Conservation (phyloP, 2,797 vertebrate species). For the Channa striata region DNA sequence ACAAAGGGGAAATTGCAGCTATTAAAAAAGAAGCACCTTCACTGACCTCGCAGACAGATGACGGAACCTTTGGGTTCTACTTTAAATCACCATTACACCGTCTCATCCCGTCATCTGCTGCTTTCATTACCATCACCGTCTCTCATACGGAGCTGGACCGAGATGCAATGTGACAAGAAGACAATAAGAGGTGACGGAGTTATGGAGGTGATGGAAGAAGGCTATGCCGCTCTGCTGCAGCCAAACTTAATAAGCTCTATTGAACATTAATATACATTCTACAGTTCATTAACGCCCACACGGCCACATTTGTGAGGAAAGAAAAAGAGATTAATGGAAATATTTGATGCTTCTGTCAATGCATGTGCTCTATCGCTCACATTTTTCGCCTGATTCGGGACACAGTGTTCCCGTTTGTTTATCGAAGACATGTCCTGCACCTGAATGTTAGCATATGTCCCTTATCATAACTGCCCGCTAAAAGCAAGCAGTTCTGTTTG, state of each 20-base stretch:
- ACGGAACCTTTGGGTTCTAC: not conserved
- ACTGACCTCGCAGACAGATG: not conserved
- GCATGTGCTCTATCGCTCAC: not conserved
- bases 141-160: conserved; percentile 22
- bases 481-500: conserved; percentile 14
- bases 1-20: not conserved
- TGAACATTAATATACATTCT: conserved; percentile 39
- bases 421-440: not conserved
- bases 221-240: conserved; percentile 2
- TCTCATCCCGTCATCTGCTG: not conserved
- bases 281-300: conserved; percentile 9
- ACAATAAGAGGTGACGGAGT: conserved; percentile 13
- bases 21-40: not conserved
- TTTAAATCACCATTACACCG: conserved; percentile 15
- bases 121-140: conserved; percentile 21
- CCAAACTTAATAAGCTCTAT: conserved; percentile 22
- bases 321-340: conserved; percentile 4
- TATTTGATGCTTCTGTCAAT: not conserved
- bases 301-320: not conserved
- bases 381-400: not conserved
- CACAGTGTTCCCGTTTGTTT: not conserved
- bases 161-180: not conserved
- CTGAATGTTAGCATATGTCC: not conserved
- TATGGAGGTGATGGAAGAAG: not conserved
- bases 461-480: not conserved